Evolutionary conservation across 30 jellyfish, hydroid and myxozoan species (phyloP), one percentile per base, ranked within the genome.

Genomic region (Haliclystus octoradiatus): DNA sequence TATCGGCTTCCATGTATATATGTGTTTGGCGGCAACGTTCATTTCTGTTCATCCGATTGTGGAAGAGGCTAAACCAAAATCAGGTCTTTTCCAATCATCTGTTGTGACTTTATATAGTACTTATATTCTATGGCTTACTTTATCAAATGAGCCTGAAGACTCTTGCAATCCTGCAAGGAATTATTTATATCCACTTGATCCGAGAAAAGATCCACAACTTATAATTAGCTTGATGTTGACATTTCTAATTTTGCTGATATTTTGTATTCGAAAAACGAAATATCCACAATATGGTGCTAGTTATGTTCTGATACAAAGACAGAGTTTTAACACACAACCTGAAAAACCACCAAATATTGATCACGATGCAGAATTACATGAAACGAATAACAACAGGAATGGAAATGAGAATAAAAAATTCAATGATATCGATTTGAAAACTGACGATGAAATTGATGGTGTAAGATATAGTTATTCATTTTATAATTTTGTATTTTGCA

Each of bases 91-190:
- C 31, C 97, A 87, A 60, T 80, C 97, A 1, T 87, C 97, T 28
- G 92, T 87, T 50, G 94, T 77, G 47, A 70, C 94, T 4, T 68
- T 88, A 26, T 87, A 87, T 49, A 79, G 94, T 70, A 79, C 97
- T 3, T 87, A 87, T 52, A 71, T 80, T 2, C 63, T 87, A 25
- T 79, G 94, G 97, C 49, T 81, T 19, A 73, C 97, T 0, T 53
- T 87, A 49, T 72, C 97, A 23, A 87, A 87, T 33, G 94, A 87
- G 52, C 97, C 97, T 30, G 97, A 87, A 40, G 97, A 81, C 14
- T 74, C 50, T 0, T 87, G 97, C 74, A 87, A 87, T 66, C 94
- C 94, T 65, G 74, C 73, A 27, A 69, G 94, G 50, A 87, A 87
- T 33, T 87, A 50, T 60, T 32, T 80, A 46, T 87, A 87, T 63